These are phyloP conservation scores for Meleagris gallopavo DNA, from an alignment of 2,113 vertebrate species.

Conservation along the genomic window DNA sequence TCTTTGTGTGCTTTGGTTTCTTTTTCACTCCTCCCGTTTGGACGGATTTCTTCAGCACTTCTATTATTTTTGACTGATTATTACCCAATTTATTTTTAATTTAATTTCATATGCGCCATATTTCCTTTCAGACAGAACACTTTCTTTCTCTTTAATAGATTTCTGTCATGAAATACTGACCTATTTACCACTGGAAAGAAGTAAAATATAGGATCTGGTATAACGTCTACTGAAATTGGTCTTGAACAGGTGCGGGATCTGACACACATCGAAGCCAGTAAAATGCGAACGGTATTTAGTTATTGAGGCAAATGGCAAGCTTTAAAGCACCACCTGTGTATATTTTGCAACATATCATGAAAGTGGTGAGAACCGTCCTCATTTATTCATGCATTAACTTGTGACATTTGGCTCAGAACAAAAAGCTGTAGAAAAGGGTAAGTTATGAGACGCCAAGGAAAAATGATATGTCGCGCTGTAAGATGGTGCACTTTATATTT, in stretches of 20 bases:
- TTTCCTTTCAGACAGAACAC: slow-evolving; percentile 43
- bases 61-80: slow-evolving; percentile 38
- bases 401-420: slow-evolving; percentile 66
- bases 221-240: not conserved
- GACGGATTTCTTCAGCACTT: slow-evolving; percentile 25
- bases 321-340: slow-evolving; percentile 67
- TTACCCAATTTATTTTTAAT: slow-evolving; percentile 60
- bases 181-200: slow-evolving; percentile 39
- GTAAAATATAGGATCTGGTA: slow-evolving; percentile 39
- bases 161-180: slow-evolving; percentile 49
- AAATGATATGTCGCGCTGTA: not conserved
- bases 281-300: slow-evolving; percentile 62
- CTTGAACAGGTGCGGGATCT: slow-evolving; percentile 43
- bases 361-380: slow-evolving; percentile 59
- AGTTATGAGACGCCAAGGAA: slow-evolving; percentile 52
- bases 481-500: slow-evolving; percentile 36
- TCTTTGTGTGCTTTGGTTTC: not conserved
- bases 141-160: slow-evolving; percentile 18
- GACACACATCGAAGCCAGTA: slow-evolving; percentile 54
- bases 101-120: not conserved
- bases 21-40: not conserved
- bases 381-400: slow-evolving; percentile 59
- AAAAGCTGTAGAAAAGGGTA: slow-evolving; percentile 56
- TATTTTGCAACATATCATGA: slow-evolving; percentile 67
- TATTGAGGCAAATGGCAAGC: slow-evolving; percentile 54